These are phyloP conservation scores for Tenebrosternarchus preto DNA, from an alignment of 2,113 vertebrate genomes.

Conservation along the genomic window DNA sequence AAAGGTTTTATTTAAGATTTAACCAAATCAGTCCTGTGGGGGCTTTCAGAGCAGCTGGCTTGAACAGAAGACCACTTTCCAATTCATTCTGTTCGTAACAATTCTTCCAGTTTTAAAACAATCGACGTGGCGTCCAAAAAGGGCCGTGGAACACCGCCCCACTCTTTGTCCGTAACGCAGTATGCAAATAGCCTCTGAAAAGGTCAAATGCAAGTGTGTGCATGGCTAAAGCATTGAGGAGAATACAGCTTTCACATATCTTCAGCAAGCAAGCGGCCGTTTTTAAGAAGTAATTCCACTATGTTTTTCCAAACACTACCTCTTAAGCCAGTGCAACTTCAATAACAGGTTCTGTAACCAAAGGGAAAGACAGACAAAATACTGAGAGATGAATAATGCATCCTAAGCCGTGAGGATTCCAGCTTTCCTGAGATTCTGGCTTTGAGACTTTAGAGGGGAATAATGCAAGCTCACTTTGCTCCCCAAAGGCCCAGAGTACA, in stretches of 20 bases:
- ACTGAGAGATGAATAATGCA: background rate
- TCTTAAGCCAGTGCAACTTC: background rate
- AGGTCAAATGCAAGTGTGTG: slow-evolving; percentile 43
- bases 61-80: slow-evolving; percentile 22
- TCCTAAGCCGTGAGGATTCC: background rate
- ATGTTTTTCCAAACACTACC: background rate
- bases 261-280: background rate
- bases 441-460: background rate
- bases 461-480: background rate
- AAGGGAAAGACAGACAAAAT: background rate
- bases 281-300: background rate
- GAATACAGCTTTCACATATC: background rate
- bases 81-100: slow-evolving; percentile 5
- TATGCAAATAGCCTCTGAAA: slow-evolving; percentile 38
- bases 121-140: slow-evolving; percentile 42
- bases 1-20: slow-evolving; percentile 45
- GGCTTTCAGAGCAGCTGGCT: slow-evolving; percentile 29
- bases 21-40: slow-evolving; percentile 31
- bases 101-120: slow-evolving; percentile 35
- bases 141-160: background rate
- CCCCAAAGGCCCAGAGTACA: too few relatives aligned
- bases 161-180: slow-evolving; percentile 21
- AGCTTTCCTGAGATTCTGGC: background rate
- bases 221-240: background rate
- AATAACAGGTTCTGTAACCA: background rate